Conservation (phyloP, 2,113 vertebrate species). For the Setophaga petechia region DNA sequence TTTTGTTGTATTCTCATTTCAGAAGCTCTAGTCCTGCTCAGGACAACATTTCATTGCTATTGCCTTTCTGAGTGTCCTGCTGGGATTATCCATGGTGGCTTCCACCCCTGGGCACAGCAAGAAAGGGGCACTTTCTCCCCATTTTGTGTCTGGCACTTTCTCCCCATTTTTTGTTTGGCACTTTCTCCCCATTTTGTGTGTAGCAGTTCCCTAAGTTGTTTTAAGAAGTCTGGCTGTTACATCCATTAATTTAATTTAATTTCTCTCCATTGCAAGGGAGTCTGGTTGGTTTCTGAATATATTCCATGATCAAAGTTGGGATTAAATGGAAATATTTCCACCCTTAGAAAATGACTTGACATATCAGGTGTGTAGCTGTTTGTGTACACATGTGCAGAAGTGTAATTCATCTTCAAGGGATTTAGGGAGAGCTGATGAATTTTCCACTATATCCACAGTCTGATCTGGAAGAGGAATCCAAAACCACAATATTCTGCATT, state of each 20-base stretch:
- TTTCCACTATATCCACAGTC: background rate
- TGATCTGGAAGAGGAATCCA: background rate
- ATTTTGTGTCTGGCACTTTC: background rate
- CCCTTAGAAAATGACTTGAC: rapidly evolving
- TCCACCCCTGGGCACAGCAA: background rate
- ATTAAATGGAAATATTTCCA: background rate
- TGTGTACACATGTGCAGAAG: background rate
- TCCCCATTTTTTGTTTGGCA: background rate
- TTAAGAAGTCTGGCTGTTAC: background rate
- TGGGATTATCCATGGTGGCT: background rate
- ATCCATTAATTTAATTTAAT: background rate
- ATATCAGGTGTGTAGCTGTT: background rate
- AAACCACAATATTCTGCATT: background rate
- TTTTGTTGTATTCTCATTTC: background rate
- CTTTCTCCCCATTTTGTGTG: background rate
- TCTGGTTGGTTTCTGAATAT: background rate
- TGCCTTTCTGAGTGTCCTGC: background rate
- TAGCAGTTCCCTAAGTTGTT: background rate
- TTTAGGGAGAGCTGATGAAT: background rate
- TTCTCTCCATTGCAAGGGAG: background rate
- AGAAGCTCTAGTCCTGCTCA: background rate
- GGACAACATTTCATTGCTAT: background rate
- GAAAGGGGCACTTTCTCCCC: background rate
- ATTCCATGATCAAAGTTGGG: background rate
- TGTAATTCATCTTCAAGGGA: background rate